These are phyloP conservation scores for Amphiduros pacificus DNA, from an alignment of 2,888 invertebrate species.

Conservation along the genomic window DNA sequence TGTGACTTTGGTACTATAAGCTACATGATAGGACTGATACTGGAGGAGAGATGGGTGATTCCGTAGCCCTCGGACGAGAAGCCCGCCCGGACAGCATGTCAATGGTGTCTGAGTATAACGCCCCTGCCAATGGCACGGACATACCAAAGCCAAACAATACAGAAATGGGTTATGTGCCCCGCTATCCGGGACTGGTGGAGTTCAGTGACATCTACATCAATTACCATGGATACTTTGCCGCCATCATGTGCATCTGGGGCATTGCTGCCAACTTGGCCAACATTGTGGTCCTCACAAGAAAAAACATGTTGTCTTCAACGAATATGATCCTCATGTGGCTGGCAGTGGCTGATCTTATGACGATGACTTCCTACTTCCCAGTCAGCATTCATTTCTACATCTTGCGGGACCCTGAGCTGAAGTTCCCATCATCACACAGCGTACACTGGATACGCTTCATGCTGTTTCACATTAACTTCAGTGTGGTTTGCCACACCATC, in stretches of 20 bases:
- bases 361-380: conserved; percentile 87
- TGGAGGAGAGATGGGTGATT: too few species aligned
- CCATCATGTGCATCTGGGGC: conserved; percentile 86
- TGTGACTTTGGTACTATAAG: too few species aligned
- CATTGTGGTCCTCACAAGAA: conserved; percentile 84
- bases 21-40: too few species aligned
- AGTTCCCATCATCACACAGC: conserved; percentile 42
- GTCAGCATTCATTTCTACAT: conserved; percentile 74
- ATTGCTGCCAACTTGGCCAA: conserved; percentile 88
- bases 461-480: conserved; percentile 82
- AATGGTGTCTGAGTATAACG: too few species aligned
- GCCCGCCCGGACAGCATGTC: too few species aligned
- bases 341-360: conserved; percentile 86
- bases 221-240: conserved; percentile 82
- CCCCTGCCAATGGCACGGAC: too few species aligned
- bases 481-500: conserved; percentile 84
- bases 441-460: conserved; percentile 60
- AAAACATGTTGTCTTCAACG: conserved; percentile 88
- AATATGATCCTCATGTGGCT: conserved; percentile 84
- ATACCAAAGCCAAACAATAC: too few species aligned
- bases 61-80: too few species aligned
- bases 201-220: conserved; percentile 42
- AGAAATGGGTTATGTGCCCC: too few species aligned
- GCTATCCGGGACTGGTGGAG: conserved; percentile 27
- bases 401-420: conserved; percentile 37